Evolutionary conservation across 2,888 invertebrate genomes (phyloP), one percentile per base, ranked within the genome.

Genomic region (Caenorhabditis sp.): DNA sequence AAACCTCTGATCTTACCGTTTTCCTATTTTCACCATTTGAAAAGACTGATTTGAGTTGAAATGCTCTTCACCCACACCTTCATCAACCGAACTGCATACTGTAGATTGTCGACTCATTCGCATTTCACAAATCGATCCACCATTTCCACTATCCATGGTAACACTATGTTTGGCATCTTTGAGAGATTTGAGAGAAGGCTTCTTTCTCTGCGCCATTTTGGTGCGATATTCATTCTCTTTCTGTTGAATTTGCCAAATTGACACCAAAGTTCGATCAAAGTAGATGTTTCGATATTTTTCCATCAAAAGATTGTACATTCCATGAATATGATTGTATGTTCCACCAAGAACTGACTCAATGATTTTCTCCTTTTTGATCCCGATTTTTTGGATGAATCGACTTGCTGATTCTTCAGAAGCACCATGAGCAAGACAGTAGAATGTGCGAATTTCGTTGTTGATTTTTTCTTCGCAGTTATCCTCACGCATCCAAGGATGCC

Each of bases 401-500:
- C 14, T 36, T 20, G 26, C 26, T 23, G 36, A 49, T 25, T 60
- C 14, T 60, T 49, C 50, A 17, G 60, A 60, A n/a, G 25, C 50
- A 25, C 60, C 60, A 25, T 23, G 26, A 2, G 10, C 4, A 14
- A 60, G n/a, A 50, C 27, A 60, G 14, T 60, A 17, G n/a, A n/a
- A 52, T 14, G 60, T 27, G 7, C 7, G 17, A 50, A 60, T 52
- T 54, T 63, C 54, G 31, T 25, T 31, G n/a, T 25, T 23, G 21
- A 60, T 64, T 59, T 49, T 14, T 23, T 64, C 50, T 52, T 64
- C 60, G 23, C 60, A 36, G 23, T 65, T 66, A 7, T 65, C 72
- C 1, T 63, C 21, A 52, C 63, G 60, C 83, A 97, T 94, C 97
- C 97, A 97, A 76, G 93, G 91, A 89, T 97, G 96, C 80, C 92